These are phyloP conservation scores for Lamellibrachia luymesi DNA, from an alignment of 1,140 invertebrate genomes.

Conservation along the genomic window DNA sequence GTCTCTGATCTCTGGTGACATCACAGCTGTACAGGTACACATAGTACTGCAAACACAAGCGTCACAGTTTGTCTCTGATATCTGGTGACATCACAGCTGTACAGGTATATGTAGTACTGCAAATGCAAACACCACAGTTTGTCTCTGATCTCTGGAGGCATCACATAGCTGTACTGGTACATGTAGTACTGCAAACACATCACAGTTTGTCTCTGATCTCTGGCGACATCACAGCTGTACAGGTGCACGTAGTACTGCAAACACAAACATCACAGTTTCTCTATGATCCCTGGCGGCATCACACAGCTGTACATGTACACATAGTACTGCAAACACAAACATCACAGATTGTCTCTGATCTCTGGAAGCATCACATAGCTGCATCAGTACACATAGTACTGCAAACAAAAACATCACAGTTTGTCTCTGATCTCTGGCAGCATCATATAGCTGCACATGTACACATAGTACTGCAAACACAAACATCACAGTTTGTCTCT, in stretches of 20 bases:
- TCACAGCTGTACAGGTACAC: not conserved
- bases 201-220: too few relatives aligned
- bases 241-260: not conserved
- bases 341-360: constrained; percentile 76
- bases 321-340: not conserved
- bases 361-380: constrained; percentile 87
- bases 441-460: constrained; percentile 56
- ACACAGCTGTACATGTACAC: constrained; percentile 62
- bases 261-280: not conserved
- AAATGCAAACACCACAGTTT: constrained; percentile 59
- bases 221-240: constrained; percentile 54
- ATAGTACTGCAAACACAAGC: constrained; percentile 63
- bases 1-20: not conserved
- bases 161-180: constrained; percentile 88
- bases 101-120: not conserved
- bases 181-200: constrained; percentile 72
- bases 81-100: too few relatives aligned
- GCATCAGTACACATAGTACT: constrained; percentile 92
- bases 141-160: constrained; percentile 89
- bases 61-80: too few relatives aligned
- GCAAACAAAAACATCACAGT: constrained; percentile 34
- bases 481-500: constrained; percentile 69
- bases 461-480: not conserved
- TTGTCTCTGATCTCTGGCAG: too few relatives aligned
- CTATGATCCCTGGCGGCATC: not conserved